These are phyloP conservation scores for Oxycera nigricornis DNA, from an alignment of 2,888 invertebrate genomes.

Conservation along the genomic window DNA sequence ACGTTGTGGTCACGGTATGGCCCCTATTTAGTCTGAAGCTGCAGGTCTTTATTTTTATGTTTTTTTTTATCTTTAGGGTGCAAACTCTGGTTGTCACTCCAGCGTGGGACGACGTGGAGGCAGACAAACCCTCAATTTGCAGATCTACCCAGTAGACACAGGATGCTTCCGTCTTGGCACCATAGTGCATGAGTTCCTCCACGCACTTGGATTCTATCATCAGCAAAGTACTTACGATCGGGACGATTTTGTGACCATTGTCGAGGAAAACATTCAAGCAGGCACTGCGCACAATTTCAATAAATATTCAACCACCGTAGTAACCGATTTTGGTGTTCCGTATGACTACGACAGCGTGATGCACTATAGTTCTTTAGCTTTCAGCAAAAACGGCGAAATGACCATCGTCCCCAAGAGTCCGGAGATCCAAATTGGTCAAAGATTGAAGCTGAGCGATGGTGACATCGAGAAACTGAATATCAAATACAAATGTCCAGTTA, in stretches of 20 bases:
- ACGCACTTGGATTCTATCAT: slow-evolving; percentile 79
- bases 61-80: too few species aligned
- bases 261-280: slow-evolving; percentile 59
- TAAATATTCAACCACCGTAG: slow-evolving; percentile 66
- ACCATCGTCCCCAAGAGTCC: slow-evolving; percentile 68
- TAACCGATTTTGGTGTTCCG: slow-evolving; percentile 68
- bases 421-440: slow-evolving; percentile 53
- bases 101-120: slow-evolving; percentile 68
- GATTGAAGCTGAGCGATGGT: slow-evolving; percentile 52
- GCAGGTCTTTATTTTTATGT: not conserved
- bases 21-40: not conserved
- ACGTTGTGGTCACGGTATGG: slow-evolving; percentile 53
- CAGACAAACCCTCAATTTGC: slow-evolving; percentile 54
- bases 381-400: slow-evolving; percentile 71
- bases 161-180: slow-evolving; percentile 64
- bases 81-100: not conserved
- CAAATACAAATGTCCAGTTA: slow-evolving; percentile 60
- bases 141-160: slow-evolving; percentile 51
- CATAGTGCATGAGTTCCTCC: slow-evolving; percentile 78
- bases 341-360: slow-evolving; percentile 83
- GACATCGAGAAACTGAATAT: slow-evolving; percentile 52
- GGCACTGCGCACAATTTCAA: slow-evolving; percentile 73
- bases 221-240: slow-evolving; percentile 80
- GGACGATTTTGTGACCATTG: slow-evolving; percentile 71
- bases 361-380: slow-evolving; percentile 78